Percentiles rank a stretch among this genome's conserved stretches.
These are phyloP conservation scores for Moxostoma hubbsi DNA, from an alignment of 2,797 vertebrate genomes.

Conservation along the genomic window DNA sequence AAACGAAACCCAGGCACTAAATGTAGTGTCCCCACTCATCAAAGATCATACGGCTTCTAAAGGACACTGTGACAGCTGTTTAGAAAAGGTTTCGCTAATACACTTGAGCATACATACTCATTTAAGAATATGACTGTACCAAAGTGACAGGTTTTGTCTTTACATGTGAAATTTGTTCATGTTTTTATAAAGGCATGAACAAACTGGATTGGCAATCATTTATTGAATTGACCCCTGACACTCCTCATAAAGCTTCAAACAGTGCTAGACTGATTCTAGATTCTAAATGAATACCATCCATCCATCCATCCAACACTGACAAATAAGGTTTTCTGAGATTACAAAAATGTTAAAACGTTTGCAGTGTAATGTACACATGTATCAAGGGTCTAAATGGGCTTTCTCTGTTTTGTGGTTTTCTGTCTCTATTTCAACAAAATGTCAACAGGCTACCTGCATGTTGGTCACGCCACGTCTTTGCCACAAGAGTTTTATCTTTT, in stretches of 20 bases:
- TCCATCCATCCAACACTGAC: not conserved
- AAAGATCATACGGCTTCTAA: constrained; percentile 55
- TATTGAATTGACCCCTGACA: constrained; percentile 59
- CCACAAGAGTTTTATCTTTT: too few relatives aligned
- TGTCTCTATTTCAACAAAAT: too few relatives aligned
- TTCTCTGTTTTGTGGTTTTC: too few relatives aligned
- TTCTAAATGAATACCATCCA: not conserved
- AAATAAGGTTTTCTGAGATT: not conserved
- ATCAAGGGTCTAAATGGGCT: too few relatives aligned
- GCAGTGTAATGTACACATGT: too few relatives aligned
- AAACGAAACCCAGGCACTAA: constrained; percentile 62
- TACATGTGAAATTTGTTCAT: constrained; percentile 39
- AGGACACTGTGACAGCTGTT: constrained; percentile 66
- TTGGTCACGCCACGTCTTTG: too few relatives aligned
- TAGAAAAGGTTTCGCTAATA: constrained; percentile 45
- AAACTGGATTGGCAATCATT: constrained; percentile 38
- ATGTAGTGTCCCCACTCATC: constrained; percentile 51
- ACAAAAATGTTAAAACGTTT: too few relatives aligned
- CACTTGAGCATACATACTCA: constrained; percentile 2
- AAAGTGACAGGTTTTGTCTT: constrained; percentile 35
- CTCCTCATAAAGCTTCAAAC: constrained; percentile 37
- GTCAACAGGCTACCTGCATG: too few relatives aligned
- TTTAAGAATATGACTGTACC: constrained; percentile 24
- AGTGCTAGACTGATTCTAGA: constrained; percentile 49
- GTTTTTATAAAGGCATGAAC: constrained; percentile 50